Percentiles rank a stretch among this genome's conserved stretches.
phyloP scores from a whole-genome alignment of 1,140 invertebrate genomes.

The Chironomus tepperi region DNA sequence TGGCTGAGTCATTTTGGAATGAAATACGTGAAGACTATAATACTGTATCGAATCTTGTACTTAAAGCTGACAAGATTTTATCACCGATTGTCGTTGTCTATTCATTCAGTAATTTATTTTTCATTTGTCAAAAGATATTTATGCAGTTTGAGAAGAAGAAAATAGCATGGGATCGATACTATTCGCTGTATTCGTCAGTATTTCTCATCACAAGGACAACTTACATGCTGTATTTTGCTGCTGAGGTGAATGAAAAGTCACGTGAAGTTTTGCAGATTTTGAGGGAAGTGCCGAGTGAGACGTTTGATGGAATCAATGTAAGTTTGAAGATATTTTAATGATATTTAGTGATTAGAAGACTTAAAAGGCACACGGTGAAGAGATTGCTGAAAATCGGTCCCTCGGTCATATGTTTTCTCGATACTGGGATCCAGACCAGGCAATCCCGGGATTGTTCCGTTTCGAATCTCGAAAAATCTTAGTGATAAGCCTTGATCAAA shows the following conservation, averaged over 20 bases:
- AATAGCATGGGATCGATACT: conserved; percentile 42
- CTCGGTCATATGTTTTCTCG: too few relatives aligned
- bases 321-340: too few relatives aligned
- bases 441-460: too few relatives aligned
- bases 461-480: too few relatives aligned
- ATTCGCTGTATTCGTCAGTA: conserved; percentile 52
- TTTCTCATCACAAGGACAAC: conserved; percentile 46
- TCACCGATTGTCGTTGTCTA: conserved; percentile 37
- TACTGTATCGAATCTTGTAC: conserved; percentile 35
- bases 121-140: conserved; percentile 51
- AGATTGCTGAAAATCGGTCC: too few relatives aligned
- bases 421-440: too few relatives aligned
- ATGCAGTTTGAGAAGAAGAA: conserved; percentile 43
- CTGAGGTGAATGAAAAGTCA: not conserved
- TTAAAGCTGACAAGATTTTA: conserved; percentile 35
- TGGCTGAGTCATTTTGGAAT: conserved; percentile 30
- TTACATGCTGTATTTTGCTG: not conserved
- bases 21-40: conserved; percentile 36
- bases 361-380: too few relatives aligned
- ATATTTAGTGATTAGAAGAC: too few relatives aligned
- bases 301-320: not conserved
- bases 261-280: not conserved
- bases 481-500: too few relatives aligned
- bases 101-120: conserved; percentile 38
- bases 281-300: not conserved